Percentiles rank a stretch among this genome's conserved stretches.
Conservation (phyloP, 2,113 vertebrate genomes). For the Chinchilla lanigera region DNA sequence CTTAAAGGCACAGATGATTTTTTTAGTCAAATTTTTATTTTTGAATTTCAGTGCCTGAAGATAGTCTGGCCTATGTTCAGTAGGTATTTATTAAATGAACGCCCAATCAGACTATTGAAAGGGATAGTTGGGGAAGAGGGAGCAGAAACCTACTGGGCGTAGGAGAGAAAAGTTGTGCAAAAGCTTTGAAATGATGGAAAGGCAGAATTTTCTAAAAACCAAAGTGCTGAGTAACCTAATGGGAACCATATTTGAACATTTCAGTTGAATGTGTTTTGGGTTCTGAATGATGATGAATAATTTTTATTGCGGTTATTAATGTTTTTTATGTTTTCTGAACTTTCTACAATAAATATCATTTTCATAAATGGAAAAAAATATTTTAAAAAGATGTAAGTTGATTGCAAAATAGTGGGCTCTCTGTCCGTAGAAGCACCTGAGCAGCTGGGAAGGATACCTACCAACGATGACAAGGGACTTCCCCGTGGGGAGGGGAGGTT, state of each 20-base stretch:
- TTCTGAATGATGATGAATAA: neutral
- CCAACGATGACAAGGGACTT: neutral
- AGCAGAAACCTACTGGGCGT: neutral
- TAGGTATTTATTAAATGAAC: neutral
- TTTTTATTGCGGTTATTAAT: neutral
- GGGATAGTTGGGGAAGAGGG: neutral
- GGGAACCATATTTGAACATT: neutral
- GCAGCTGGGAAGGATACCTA: neutral
- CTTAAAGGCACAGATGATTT: neutral
- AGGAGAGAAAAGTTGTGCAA: neutral
- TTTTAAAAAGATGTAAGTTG: neutral
- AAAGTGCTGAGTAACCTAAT: neutral
- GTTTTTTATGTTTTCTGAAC: slow-evolving; percentile 2
- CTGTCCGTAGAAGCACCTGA: neutral
- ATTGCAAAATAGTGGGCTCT: neutral
- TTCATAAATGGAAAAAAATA: neutral
- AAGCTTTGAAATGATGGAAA: neutral
- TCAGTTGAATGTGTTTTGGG: neutral
- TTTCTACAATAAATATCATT: slow-evolving; percentile 4
- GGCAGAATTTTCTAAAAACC: neutral
- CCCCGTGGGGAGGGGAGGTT: neutral
- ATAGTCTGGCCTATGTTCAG: neutral
- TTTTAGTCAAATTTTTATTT: neutral
- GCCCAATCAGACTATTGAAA: neutral
- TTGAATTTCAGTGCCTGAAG: neutral